Conservation (phyloP, 2,797 vertebrate species). For the Anguilla anguilla region DNA sequence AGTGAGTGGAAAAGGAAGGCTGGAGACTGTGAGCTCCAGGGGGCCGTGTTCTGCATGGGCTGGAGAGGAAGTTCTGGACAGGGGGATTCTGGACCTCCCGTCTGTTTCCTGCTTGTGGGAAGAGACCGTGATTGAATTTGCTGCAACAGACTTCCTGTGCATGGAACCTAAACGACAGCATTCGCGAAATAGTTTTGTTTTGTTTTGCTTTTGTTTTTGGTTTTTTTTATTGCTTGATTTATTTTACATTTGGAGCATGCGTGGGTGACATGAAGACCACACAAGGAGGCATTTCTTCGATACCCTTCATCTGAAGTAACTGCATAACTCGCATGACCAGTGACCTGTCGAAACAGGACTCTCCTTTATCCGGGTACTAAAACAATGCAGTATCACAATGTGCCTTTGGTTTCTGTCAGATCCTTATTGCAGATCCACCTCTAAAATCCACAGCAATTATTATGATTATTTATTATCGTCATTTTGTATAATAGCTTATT, state of each 20-base stretch:
- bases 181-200: background rate
- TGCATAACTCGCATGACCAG: slow-evolving; percentile 35
- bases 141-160: slow-evolving; percentile 33
- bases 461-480: background rate
- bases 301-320: slow-evolving; percentile 32
- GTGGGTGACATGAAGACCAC: slow-evolving; percentile 6
- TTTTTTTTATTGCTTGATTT: background rate
- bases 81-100: background rate
- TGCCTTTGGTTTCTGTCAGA: background rate
- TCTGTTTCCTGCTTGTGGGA: slow-evolving; percentile 1
- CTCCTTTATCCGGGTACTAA: background rate
- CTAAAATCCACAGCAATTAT: background rate
- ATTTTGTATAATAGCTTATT: background rate
- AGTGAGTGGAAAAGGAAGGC: background rate
- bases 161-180: slow-evolving; percentile 38
- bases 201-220: slow-evolving; percentile 17
- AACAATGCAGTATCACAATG: background rate
- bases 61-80: background rate
- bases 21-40: background rate
- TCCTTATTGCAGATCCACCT: background rate
- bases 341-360: slow-evolving; percentile 15
- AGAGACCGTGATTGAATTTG: background rate
- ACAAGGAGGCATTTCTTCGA: slow-evolving; percentile 13
- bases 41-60: background rate
- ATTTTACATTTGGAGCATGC: slow-evolving; percentile 9